A percentile compares a stretch with the other conserved stretches of the same genome.
phyloP scores from a whole-genome alignment of 2,797 vertebrate species.

The Eleutherodactylus coqui region DNA sequence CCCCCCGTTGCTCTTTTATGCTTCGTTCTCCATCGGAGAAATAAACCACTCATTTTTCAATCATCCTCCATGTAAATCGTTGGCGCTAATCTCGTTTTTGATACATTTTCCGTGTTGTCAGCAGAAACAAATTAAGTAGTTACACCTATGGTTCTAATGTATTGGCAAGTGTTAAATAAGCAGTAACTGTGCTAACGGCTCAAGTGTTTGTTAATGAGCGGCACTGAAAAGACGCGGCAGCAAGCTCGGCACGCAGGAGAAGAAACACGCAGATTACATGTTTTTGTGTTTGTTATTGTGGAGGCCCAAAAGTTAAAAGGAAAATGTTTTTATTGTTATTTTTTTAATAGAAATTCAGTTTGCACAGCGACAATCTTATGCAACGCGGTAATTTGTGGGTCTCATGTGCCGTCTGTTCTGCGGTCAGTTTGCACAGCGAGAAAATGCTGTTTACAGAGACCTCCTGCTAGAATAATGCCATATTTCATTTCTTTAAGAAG shows the following conservation, averaged over 20 bases:
- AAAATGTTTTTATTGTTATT: neutral
- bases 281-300: slow-evolving; percentile 17
- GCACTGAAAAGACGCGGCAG: neutral
- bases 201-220: neutral
- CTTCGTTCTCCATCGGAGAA: neutral
- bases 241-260: neutral
- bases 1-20: slow-evolving; percentile 39
- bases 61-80: slow-evolving; percentile 24
- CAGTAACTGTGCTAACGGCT: neutral
- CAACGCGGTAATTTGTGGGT: neutral
- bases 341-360: neutral
- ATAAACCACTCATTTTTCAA: slow-evolving; percentile 39
- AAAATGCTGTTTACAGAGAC: neutral
- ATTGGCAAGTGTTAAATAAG: neutral
- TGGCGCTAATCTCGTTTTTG: neutral
- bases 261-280: slow-evolving; percentile 12
- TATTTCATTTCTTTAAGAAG: neutral
- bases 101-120: neutral
- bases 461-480: neutral
- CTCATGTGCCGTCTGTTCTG: neutral
- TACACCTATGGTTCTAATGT: slow-evolving; percentile 19
- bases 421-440: slow-evolving; percentile 28
- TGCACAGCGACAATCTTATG: neutral
- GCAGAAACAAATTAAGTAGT: slow-evolving; percentile 31
- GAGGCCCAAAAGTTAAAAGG: neutral